These are phyloP conservation scores for Cyanistes caeruleus DNA, from an alignment of 2,113 vertebrate genomes.

Conservation along the genomic window DNA sequence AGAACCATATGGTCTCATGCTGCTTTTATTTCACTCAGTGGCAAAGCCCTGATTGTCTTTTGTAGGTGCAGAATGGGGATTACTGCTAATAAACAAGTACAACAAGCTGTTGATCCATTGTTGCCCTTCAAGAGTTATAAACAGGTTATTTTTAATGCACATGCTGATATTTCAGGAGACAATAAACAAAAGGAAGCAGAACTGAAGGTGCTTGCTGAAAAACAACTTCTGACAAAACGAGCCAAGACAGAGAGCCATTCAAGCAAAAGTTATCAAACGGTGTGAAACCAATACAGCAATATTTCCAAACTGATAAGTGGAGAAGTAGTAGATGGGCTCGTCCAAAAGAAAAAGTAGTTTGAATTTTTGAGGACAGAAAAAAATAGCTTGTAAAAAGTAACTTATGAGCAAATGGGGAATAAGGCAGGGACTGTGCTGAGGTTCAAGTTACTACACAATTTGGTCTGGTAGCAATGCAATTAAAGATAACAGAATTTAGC, in stretches of 20 bases:
- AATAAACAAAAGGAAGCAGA: not conserved
- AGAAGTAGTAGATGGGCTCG: not conserved
- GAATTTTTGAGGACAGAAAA: not conserved
- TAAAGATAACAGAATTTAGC: not conserved
- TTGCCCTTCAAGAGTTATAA: not conserved
- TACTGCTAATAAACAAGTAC: not conserved
- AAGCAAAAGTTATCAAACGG: not conserved
- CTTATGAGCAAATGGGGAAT: not conserved
- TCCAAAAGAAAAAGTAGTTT: not conserved
- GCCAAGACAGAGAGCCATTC: not conserved
- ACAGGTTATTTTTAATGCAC: not conserved
- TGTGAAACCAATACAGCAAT: not conserved
- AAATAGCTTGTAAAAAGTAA: not conserved
- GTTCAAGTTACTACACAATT: not conserved
- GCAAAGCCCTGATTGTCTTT: conserved; percentile 2
- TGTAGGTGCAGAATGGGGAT: not conserved
- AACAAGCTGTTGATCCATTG: not conserved
- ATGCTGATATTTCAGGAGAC: not conserved
- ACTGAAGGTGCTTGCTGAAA: not conserved
- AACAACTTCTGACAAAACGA: not conserved
- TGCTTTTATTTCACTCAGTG: conserved; percentile 16
- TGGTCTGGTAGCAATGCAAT: not conserved
- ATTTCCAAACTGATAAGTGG: conserved; percentile 5
- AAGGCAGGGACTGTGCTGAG: not conserved
- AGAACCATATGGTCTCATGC: conserved; percentile 59